A percentile compares a stretch with the other conserved stretches of the same genome.
These are phyloP conservation scores for Bombus soroeensis DNA, from an alignment of 1,140 invertebrate species.

Conservation along the genomic window DNA sequence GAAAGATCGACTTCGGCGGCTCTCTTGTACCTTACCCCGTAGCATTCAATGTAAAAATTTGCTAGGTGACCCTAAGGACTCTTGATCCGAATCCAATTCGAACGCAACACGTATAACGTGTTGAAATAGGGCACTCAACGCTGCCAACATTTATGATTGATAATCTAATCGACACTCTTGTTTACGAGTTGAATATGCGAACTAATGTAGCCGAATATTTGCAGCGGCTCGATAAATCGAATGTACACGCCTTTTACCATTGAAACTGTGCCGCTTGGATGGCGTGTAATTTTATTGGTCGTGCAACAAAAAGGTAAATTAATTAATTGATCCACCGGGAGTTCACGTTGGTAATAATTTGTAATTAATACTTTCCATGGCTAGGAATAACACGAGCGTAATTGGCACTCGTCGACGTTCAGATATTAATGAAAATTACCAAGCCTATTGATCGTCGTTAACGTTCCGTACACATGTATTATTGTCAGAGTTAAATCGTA, in stretches of 20 bases:
- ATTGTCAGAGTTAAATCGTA: neutral
- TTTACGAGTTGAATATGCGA: constrained; percentile 14
- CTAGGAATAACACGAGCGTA: neutral
- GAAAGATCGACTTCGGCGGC: neutral
- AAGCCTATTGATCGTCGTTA: neutral
- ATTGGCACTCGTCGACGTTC: neutral
- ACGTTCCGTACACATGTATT: neutral
- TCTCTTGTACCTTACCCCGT: too few relatives aligned
- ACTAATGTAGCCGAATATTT: neutral
- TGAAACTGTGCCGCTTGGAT: too few relatives aligned
- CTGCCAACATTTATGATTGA: neutral
- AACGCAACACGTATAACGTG: constrained; percentile 13
- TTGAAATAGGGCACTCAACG: neutral
- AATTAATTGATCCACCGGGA: neutral
- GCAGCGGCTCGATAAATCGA: constrained; percentile 4
- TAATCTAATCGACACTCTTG: constrained; percentile 5
- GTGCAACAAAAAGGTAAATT: constrained; percentile 7
- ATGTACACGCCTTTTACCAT: neutral
- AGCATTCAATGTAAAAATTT: neutral
- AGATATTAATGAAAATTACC: neutral
- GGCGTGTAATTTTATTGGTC: neutral
- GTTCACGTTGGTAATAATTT: neutral
- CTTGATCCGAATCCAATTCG: neutral
- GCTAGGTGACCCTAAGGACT: neutral
- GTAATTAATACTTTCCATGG: constrained; percentile 3